Percentiles rank a stretch among this genome's conserved stretches.
phyloP scores from a whole-genome alignment of 1,140 invertebrate genomes.

The Caerostris extrusa region DNA sequence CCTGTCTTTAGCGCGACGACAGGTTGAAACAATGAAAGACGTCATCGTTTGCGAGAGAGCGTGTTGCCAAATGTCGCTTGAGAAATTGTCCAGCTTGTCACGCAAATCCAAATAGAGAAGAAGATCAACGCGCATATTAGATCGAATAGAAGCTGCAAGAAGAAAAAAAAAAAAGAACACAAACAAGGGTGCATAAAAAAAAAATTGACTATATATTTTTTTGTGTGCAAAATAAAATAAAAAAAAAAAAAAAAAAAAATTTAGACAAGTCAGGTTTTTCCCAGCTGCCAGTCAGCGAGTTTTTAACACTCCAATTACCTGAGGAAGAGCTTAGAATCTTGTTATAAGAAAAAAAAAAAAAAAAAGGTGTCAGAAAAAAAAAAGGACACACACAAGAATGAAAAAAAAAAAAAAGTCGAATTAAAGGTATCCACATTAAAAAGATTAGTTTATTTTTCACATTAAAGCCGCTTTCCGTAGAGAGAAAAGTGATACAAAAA shows the following conservation, averaged over 20 bases:
- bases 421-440: conserved; percentile 77
- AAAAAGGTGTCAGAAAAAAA: conserved; percentile 35
- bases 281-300: conserved; percentile 67
- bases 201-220: conserved; percentile 23
- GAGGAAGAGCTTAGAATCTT: conserved; percentile 46
- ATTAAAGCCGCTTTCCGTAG: conserved; percentile 69
- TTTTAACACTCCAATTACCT: conserved; percentile 75
- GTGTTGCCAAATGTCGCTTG: conserved; percentile 53
- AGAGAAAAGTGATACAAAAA: conserved; percentile 74
- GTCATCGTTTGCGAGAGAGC: neutral
- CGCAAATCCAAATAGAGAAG: conserved; percentile 63
- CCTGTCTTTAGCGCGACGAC: conserved; percentile 22
- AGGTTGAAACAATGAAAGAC: conserved; percentile 56
- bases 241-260: neutral
- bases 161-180: neutral
- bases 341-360: conserved; percentile 4
- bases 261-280: conserved; percentile 56
- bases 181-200: neutral
- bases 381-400: conserved; percentile 15
- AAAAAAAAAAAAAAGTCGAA: conserved; percentile 59
- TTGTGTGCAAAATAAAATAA: neutral
- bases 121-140: conserved; percentile 67
- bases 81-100: conserved; percentile 72
- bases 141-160: neutral
- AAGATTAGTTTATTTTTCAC: conserved; percentile 77